Percentiles rank a stretch among this genome's conserved stretches.
phyloP scores from a whole-genome alignment of 2,888 invertebrate species.

The Lucinisca nassula region DNA sequence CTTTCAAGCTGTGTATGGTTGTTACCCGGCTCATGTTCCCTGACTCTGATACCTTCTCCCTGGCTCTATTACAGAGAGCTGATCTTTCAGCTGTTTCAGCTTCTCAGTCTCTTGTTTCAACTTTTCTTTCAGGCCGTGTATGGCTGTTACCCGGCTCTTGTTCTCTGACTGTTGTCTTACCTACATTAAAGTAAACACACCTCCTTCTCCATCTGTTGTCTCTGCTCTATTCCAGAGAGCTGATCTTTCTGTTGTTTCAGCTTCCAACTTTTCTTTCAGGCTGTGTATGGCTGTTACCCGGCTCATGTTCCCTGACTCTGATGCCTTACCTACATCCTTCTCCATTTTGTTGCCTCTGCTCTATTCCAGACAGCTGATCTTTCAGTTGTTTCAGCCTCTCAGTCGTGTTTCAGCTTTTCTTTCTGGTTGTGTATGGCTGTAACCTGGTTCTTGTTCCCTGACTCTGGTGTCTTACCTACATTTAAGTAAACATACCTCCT shows the following conservation, averaged over 20 bases:
- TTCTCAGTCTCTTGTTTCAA: conserved; percentile 83
- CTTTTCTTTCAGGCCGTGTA: conserved; percentile 85
- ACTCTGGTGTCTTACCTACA: conserved; percentile 78
- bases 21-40: conserved; percentile 84
- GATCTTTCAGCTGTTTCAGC: conserved; percentile 81
- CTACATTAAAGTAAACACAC: conserved; percentile 40
- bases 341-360: conserved; percentile 82
- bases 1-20: conserved; percentile 85
- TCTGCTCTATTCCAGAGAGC: too few relatives aligned
- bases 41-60: conserved; percentile 79
- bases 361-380: conserved; percentile 79
- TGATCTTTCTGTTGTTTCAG: too few relatives aligned
- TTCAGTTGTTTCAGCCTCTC: conserved; percentile 83
- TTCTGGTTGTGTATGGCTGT: conserved; percentile 85
- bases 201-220: too few relatives aligned
- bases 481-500: conserved; percentile 76
- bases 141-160: conserved; percentile 83
- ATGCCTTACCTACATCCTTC: conserved; percentile 82
- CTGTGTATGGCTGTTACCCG: conserved; percentile 84
- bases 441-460: conserved; percentile 84
- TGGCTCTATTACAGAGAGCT: conserved; percentile 81
- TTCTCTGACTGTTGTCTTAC: conserved; percentile 82
- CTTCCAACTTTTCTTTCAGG: too few relatives aligned
- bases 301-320: conserved; percentile 84
- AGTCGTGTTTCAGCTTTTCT: conserved; percentile 82